These are phyloP conservation scores for Autographa gamma DNA, from an alignment of 2,888 invertebrate species.

Conservation along the genomic window DNA sequence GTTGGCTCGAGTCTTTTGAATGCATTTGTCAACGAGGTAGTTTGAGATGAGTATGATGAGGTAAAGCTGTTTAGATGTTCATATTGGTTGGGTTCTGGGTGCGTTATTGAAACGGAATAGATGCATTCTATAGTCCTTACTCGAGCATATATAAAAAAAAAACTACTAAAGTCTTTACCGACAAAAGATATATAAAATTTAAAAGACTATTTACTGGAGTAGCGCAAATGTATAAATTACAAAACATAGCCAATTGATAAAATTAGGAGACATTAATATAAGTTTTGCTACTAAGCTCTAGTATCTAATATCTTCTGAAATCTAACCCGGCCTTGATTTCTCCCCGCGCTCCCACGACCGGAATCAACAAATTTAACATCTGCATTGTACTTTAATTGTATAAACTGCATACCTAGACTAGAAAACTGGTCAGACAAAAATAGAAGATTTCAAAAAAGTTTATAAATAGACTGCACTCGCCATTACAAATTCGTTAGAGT, in stretches of 20 bases:
- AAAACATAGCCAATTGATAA: too few species aligned
- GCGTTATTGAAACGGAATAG: too few species aligned
- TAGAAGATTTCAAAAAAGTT: background rate
- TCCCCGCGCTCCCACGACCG: background rate
- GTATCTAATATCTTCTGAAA: background rate
- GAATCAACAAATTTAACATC: background rate
- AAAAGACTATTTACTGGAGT: too few species aligned
- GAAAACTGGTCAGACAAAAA: constrained; percentile 1
- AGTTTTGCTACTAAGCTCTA: too few species aligned
- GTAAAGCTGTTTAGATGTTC: too few species aligned
- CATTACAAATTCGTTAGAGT: background rate
- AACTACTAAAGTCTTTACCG: too few species aligned
- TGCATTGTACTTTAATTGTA: background rate
- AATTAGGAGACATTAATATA: too few species aligned
- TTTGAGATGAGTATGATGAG: background rate
- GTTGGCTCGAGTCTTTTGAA: background rate
- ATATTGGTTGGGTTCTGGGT: too few species aligned
- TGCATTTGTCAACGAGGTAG: constrained; percentile 1
- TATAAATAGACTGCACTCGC: background rate
- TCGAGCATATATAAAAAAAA: too few species aligned
- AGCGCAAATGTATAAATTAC: too few species aligned
- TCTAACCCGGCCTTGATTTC: background rate
- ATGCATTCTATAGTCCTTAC: too few species aligned
- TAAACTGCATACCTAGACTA: background rate
- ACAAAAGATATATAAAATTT: too few species aligned